Evolutionary conservation across 2,888 invertebrate genomes (phyloP).

Genomic region (Pocota personata): DNA sequence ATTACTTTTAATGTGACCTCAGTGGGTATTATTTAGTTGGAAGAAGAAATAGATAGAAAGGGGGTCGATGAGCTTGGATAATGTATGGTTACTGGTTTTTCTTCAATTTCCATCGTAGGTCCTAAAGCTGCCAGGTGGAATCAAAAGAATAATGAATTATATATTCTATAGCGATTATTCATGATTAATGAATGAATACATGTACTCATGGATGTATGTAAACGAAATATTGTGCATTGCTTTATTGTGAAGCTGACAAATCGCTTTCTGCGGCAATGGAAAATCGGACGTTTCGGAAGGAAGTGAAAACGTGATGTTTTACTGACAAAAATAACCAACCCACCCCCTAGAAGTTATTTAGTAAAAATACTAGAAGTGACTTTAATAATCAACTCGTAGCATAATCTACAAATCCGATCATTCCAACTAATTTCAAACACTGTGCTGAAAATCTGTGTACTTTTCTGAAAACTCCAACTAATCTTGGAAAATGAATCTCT

Average conservation of each 20-base stretch:
- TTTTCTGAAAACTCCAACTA: background rate
- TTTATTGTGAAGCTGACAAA: too few relatives aligned
- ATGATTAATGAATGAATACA: too few relatives aligned
- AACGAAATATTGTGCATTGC: too few relatives aligned
- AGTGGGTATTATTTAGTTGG: slow-evolving; percentile 22
- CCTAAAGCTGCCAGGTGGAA: background rate
- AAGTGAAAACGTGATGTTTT: too few relatives aligned
- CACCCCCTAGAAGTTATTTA: too few relatives aligned
- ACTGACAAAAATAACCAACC: too few relatives aligned
- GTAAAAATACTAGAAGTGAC: background rate
- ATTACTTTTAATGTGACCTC: slow-evolving; percentile 65
- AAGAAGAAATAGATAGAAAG: slow-evolving; percentile 16
- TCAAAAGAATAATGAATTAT: background rate
- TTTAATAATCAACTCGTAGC: too few relatives aligned
- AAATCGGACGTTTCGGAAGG: too few relatives aligned
- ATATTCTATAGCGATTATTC: background rate
- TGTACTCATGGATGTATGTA: too few relatives aligned
- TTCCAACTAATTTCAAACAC: background rate
- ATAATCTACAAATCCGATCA: background rate
- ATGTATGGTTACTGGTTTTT: slow-evolving; percentile 20
- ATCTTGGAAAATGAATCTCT: slow-evolving; percentile 20
- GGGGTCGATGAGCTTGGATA: slow-evolving; percentile 23
- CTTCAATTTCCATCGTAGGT: background rate
- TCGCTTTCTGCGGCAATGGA: too few relatives aligned
- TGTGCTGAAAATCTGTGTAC: background rate